Evolutionary conservation across 1,140 invertebrate genomes (phyloP), one percentile per base, ranked within the genome.

Genomic region (Bombus soroeensis): DNA sequence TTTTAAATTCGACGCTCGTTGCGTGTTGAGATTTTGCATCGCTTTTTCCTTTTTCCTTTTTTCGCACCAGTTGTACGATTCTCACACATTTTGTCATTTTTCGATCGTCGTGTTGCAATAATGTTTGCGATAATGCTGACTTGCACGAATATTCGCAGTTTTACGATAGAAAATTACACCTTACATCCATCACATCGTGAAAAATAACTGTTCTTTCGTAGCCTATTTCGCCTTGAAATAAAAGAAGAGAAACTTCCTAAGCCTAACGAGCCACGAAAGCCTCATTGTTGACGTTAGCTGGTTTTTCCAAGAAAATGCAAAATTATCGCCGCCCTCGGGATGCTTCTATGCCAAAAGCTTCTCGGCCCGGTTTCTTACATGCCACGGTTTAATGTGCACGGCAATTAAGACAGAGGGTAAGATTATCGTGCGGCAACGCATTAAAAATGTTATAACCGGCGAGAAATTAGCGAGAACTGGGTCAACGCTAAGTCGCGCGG

Each of bases 321-420:
- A 66, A 66, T 79, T 79, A 66, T 66, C 39, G 39, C n/a, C 8
- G 3, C 1, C 28, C 10, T 34, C 12, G 1, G 9, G 12, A 34
- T 15, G 18, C 28, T 77, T 39, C 28, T 9, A 12, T 9, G 18
- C 1, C 32, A 9, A 10, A 25, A 34, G 22, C 47, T 28, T 22
- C 43, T 25, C 39, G 5, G 28, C 10, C 1, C 57, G n/a, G 39
- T 28, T 66, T 66, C 76, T 66, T 43, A 43, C 13, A 8, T 32
- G 1, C n/a, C 9, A 32, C 28, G 59, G n/a, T 66, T 66, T 79
- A 68, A 79, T 66, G 77, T 47, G 39, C 25, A 32, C 18, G n/a
- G 59, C 39, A 66, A 78, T 78, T 78, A 78, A 64, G 37, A 64
- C 37, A n/a, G 4, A 25, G 18, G 76, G 43, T 41, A 64, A 78